Conservation (phyloP, 2,113 vertebrate genomes). For the Trematomus loennbergii region DNA sequence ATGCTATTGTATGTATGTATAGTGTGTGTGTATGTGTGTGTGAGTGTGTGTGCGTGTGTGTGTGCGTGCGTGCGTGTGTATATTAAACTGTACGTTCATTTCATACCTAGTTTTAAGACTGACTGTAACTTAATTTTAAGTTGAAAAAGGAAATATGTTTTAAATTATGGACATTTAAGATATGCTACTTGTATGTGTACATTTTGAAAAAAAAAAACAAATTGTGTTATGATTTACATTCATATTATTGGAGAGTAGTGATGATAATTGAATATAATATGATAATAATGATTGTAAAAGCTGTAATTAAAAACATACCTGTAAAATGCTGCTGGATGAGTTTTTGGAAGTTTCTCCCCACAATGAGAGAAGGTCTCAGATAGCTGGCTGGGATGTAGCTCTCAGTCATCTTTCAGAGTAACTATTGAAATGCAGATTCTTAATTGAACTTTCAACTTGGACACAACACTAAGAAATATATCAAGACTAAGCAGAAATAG, state of each 20-base stretch:
- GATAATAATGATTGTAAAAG: conserved; percentile 83
- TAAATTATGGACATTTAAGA: conserved; percentile 84
- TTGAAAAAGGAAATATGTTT: conserved; percentile 83
- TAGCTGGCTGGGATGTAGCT: not conserved
- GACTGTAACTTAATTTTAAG: conserved; percentile 84
- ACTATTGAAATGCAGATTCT: not conserved
- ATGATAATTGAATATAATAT: conserved; percentile 82
- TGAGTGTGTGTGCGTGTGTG: conserved; percentile 77
- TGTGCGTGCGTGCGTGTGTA: conserved; percentile 71
- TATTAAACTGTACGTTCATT: conserved; percentile 86
- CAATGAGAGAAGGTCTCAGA: not conserved
- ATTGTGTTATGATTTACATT: conserved; percentile 85
- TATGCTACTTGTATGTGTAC: conserved; percentile 88
- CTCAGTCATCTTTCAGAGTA: not conserved
- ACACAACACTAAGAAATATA: not conserved
- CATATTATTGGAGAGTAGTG: conserved; percentile 82
- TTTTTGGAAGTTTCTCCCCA: conserved; percentile 34
- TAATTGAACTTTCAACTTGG: not conserved
- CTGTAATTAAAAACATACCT: conserved; percentile 82
- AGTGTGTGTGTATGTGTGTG: conserved; percentile 75
- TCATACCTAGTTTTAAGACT: conserved; percentile 85
- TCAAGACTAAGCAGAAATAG: not conserved
- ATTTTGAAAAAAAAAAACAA: conserved; percentile 76
- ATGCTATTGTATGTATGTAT: conserved; percentile 78
- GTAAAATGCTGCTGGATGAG: conserved; percentile 57